phyloP scores from a whole-genome alignment of 1,140 invertebrate species.

The Nautilus pompilius region DNA sequence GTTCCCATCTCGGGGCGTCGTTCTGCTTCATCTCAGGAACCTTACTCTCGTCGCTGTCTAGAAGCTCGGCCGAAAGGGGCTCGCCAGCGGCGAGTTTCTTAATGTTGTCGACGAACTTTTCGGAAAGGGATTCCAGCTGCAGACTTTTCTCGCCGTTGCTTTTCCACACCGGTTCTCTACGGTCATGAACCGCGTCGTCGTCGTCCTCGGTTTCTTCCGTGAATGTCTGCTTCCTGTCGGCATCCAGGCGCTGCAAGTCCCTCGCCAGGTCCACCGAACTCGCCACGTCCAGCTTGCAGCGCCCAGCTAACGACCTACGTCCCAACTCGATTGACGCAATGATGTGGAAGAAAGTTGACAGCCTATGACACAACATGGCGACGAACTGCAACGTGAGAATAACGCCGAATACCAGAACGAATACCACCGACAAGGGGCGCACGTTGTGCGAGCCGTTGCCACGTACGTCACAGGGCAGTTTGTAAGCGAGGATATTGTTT shows the following conservation, averaged over 20 bases:
- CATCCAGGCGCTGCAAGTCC: background rate
- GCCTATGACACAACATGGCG: conserved; percentile 57
- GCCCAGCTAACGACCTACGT: background rate
- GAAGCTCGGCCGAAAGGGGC: too few species aligned
- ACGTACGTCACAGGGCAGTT: conserved; percentile 9
- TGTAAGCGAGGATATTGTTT: conserved; percentile 5
- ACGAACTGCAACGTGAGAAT: conserved; percentile 57
- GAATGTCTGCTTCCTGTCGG: background rate
- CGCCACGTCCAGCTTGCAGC: too few species aligned
- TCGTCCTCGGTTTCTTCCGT: background rate
- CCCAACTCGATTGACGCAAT: conserved; percentile 30
- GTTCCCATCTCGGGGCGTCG: too few species aligned
- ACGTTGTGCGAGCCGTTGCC: conserved; percentile 5
- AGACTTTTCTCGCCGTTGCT: too few species aligned
- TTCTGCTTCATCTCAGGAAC: too few species aligned
- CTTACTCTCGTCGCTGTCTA: too few species aligned
- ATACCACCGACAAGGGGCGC: conserved; percentile 52
- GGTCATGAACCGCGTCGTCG: background rate
- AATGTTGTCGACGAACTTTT: too few species aligned
- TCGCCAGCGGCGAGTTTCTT: too few species aligned
- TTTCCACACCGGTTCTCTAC: background rate
- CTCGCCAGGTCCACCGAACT: background rate
- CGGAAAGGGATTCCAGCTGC: too few species aligned
- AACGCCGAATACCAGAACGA: conserved; percentile 57
- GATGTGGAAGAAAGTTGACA: conserved; percentile 52